Evolutionary conservation across 2,113 vertebrate species (phyloP).

Genomic region (Astur gentilis): DNA sequence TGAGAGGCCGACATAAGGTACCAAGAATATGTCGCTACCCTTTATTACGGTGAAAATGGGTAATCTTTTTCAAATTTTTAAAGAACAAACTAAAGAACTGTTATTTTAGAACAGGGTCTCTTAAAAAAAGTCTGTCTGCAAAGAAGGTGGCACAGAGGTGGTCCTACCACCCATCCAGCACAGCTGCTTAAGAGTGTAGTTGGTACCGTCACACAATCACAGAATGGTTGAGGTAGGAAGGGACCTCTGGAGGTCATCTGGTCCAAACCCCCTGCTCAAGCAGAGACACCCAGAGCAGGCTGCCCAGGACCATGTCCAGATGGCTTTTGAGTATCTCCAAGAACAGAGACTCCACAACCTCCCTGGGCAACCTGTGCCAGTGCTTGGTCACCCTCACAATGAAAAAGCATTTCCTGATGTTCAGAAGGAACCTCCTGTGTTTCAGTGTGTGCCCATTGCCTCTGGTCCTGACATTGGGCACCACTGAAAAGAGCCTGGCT

Average conservation of each 20-base stretch:
- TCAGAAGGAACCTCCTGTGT: not conserved
- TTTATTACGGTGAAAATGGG: not conserved
- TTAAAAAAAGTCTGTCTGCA: not conserved
- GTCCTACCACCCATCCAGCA: not conserved
- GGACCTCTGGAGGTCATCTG: not conserved
- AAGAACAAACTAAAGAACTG: not conserved
- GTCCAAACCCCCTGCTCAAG: not conserved
- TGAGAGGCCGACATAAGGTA: not conserved
- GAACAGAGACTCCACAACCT: not conserved
- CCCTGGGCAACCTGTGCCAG: not conserved
- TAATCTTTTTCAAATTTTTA: not conserved
- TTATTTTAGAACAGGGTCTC: not conserved
- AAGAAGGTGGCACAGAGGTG: not conserved
- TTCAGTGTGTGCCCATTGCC: not conserved
- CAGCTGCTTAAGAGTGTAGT: not conserved
- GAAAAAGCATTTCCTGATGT: not conserved
- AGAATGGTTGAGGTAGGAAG: not conserved
- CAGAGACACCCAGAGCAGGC: fast-evolving
- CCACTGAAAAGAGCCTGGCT: not conserved
- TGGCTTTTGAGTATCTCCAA: not conserved
- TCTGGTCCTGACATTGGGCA: not conserved
- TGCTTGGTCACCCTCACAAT: not conserved
- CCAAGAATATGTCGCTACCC: fast-evolving
- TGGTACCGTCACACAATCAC: not conserved
- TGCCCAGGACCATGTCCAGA: not conserved